Conservation (phyloP, 2,113 vertebrate genomes). For the Silurus meridionalis region DNA sequence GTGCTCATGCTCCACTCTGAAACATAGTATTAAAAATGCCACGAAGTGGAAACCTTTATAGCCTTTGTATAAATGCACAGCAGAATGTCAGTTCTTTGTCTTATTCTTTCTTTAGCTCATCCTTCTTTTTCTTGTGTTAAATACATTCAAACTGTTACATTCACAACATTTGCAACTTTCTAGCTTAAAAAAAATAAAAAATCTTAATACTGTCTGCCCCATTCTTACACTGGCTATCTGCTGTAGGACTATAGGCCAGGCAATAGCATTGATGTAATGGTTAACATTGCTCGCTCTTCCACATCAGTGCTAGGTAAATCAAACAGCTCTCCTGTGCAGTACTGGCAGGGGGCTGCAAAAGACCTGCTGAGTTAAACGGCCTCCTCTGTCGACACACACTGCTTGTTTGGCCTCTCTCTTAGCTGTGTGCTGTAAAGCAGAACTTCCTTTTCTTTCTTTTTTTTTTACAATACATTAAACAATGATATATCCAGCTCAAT, state of each 20-base stretch:
- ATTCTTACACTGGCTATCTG: neutral
- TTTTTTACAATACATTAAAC: slow-evolving; percentile 82
- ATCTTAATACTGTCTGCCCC: neutral
- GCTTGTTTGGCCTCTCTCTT: slow-evolving; percentile 38
- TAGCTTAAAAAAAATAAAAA: neutral
- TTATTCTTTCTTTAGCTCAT: too few relatives aligned
- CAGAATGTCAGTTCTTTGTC: neutral
- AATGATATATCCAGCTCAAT: slow-evolving; percentile 79
- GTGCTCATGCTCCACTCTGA: neutral
- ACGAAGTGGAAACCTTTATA: neutral
- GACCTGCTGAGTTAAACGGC: slow-evolving; percentile 34
- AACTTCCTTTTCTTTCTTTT: slow-evolving; percentile 55
- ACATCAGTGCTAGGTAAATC: slow-evolving; percentile 38
- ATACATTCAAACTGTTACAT: neutral
- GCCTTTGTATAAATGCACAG: neutral
- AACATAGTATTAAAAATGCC: neutral
- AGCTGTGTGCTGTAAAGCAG: slow-evolving; percentile 59
- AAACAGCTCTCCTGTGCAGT: slow-evolving; percentile 32
- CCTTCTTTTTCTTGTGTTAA: neutral
- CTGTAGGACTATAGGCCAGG: slow-evolving; percentile 8
- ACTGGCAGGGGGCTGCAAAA: slow-evolving; percentile 21
- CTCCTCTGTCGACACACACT: slow-evolving; percentile 67
- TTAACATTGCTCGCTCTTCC: slow-evolving; percentile 29
- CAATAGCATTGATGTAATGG: slow-evolving; percentile 1
- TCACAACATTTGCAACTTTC: neutral